Evolutionary conservation across 1,140 invertebrate genomes (phyloP), one percentile per base, ranked within the genome.

Genomic region (Coelopa frigida): DNA sequence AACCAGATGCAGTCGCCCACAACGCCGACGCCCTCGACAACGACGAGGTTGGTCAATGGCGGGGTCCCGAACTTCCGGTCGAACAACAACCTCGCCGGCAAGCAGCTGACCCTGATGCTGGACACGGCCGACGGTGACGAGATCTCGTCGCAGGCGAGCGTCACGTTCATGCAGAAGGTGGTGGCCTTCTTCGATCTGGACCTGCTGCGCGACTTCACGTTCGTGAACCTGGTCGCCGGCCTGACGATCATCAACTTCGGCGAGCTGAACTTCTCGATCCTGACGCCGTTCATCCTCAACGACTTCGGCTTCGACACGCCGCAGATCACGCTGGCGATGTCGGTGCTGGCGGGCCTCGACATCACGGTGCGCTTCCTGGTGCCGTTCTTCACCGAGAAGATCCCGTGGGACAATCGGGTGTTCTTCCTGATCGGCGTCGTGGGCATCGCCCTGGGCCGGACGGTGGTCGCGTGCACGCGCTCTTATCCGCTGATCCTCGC

Each of bases 391-490:
- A 78, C 79, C 4, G 74, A 81, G 32, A 78, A 75, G 61, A 72
- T 82, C 10, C 70, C 74, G n/a, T 78, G 78, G 68, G 73, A 81
- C 27, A 78, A 84, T 43, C 77, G 78, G 50, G 71, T 76, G 0
- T 82, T 85, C 65, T 85, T 82, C 52, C 63, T 85, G 14, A 68
- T 79, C 29, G 81, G 82, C 49, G 74, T 86, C 4, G 56, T 78
- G 7, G 70, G 78, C 23, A 78, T 85, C 51, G 77, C 82, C 1
- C 59, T 77, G 22, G 77, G 78, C 18, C 75, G 83, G 75, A 73
- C 75, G 20, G 71, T 75, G 29, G 56, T 79, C 17, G 72, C 76
- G 17, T 70, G 74, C 53, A 69, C 71, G 10, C 58, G 72, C 21
- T 62, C 68, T 18, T 75, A 72, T 46, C 52, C 41, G 8, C 51